Conservation (phyloP, 2,113 vertebrate species). For the Plectropomus leopardus region DNA sequence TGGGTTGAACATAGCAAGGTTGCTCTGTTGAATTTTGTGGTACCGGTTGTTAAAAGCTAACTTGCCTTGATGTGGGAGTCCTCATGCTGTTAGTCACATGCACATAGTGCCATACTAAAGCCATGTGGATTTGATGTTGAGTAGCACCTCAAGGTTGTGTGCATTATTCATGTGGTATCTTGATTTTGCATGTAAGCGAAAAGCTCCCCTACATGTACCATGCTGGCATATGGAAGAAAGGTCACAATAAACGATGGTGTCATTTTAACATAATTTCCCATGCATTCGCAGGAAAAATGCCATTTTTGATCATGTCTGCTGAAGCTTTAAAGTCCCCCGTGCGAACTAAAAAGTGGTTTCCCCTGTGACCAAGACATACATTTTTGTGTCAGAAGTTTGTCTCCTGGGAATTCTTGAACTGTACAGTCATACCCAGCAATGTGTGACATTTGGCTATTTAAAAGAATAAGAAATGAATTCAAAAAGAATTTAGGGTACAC, state of each 20-base stretch:
- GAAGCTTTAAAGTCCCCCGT: neutral
- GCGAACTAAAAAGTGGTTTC: neutral
- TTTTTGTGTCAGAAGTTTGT: conserved; percentile 2
- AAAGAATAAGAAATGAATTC: too few species aligned
- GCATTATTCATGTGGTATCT: conserved; percentile 1
- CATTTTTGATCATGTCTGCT: neutral
- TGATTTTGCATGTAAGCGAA: neutral
- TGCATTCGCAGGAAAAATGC: neutral
- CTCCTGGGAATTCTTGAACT: neutral
- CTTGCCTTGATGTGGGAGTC: neutral
- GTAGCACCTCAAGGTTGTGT: neutral
- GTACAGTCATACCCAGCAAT: neutral
- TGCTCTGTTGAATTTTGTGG: neutral
- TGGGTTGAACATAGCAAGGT: neutral
- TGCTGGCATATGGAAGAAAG: neutral
- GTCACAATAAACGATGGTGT: neutral
- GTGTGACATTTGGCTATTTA: conserved; percentile 7
- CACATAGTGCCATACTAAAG: neutral
- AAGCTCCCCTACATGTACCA: neutral
- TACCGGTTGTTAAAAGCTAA: neutral
- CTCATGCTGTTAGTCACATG: neutral
- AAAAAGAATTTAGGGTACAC: neutral
- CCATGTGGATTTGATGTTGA: conserved; percentile 13
- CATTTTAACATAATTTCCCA: neutral
- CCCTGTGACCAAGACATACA: neutral